Conservation (phyloP, 2,797 vertebrate species). For the Chelon labrosus region DNA sequence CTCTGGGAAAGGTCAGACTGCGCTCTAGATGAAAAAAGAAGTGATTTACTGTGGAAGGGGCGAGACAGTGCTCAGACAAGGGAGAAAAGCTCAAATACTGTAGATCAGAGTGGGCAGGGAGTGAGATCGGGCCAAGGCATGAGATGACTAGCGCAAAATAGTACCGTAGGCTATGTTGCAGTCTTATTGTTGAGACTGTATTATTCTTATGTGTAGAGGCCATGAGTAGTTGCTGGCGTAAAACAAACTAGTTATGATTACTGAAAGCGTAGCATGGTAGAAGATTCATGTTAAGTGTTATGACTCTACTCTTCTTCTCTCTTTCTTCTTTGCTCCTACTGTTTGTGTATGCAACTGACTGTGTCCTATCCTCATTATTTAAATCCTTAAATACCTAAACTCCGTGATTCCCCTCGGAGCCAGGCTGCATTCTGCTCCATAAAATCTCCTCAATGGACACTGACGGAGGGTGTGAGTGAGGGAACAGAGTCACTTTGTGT, state of each 20-base stretch:
- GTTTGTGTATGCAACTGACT: neutral
- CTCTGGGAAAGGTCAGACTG: conserved; percentile 76
- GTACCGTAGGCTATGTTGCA: neutral
- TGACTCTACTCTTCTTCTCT: neutral
- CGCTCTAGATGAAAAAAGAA: conserved; percentile 70
- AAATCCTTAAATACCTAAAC: conserved; percentile 46
- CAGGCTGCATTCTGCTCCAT: conserved; percentile 5
- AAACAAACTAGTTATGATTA: too few relatives aligned
- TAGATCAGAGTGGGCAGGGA: conserved; percentile 1
- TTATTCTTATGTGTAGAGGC: neutral
- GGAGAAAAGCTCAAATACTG: conserved; percentile 7
- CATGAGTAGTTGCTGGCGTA: neutral
- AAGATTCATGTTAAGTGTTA: too few relatives aligned
- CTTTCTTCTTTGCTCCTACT: neutral
- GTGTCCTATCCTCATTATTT: conserved; percentile 9
- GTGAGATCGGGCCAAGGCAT: neutral
- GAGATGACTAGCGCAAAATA: neutral
- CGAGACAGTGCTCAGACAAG: conserved; percentile 18
- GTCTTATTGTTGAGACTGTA: neutral
- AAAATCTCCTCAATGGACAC: conserved; percentile 19
- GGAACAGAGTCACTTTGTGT: neutral
- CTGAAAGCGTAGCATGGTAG: too few relatives aligned
- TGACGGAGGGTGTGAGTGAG: neutral
- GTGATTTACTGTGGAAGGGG: conserved; percentile 38
- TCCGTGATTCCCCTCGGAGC: conserved; percentile 19